Evolutionary conservation across 2,113 vertebrate genomes (phyloP), one percentile per base, ranked within the genome.

Genomic region (Lipotes vexillifer): DNA sequence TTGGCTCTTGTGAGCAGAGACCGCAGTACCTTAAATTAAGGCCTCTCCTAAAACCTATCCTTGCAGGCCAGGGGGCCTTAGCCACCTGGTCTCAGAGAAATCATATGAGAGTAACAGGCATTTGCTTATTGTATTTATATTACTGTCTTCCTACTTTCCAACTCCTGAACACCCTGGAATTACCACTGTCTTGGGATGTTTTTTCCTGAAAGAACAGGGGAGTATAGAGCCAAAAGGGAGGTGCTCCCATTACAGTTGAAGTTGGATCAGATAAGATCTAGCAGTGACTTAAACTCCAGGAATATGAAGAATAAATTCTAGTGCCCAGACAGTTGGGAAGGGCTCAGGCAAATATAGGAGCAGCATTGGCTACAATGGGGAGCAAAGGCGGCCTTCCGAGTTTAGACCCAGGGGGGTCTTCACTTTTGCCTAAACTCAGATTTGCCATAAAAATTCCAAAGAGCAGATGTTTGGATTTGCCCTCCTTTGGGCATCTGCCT

Each of bases 21-120:
- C 83, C 33, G 44, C 74, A 80, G 97, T 95, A 86, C 97, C 98
- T 98, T 97, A 95, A 97, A 93, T 93, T 92, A 96, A 97, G 90
- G 96, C 89, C 96, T 95, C 93, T 91, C 88, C 66, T 74, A 69
- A 92, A 93, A 75, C 86, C n/a, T 90, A 9, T 68, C 91, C 71
- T 88, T 33, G 77, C 72, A 44, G 85, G n/a, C 82, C 78, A 12
- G 75, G 66, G 20, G 61, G 21, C 90, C 78, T 86, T 11, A 8
- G 61, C 77, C 25, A 31, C 74, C 44, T 21, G 91, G 55, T 52
- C 81, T 87, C 65, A n/a, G 83, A 92, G 86, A 90, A 93, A 18
- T 66, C 25, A 0, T 18, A 8, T 1, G 85, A 85, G 55, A 86
- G 49, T 46, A 38, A 44, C 86, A 87, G 90, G 72, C 55, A 3